phyloP scores from a whole-genome alignment of 1,140 invertebrate species.

The Copidosoma floridanum region DNA sequence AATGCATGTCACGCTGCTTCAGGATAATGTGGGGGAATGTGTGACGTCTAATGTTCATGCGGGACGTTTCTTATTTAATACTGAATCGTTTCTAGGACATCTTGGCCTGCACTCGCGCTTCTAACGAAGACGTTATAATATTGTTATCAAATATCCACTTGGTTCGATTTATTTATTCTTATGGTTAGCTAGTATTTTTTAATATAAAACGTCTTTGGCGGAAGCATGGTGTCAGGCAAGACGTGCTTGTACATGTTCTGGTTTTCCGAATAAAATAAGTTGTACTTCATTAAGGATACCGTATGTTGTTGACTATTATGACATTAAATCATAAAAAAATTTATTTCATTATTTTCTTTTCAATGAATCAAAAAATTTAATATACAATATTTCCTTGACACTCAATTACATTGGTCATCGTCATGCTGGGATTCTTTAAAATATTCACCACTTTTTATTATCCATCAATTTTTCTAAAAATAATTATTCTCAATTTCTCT shows the following conservation, averaged over 20 bases:
- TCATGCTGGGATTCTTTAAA: slow-evolving; percentile 23
- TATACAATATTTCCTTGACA: slow-evolving; percentile 26
- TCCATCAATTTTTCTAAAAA: slow-evolving; percentile 30
- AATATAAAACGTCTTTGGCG: slow-evolving; percentile 1
- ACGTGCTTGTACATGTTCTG: slow-evolving; percentile 27
- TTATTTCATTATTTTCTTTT: too few relatives aligned
- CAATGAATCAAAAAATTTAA: slow-evolving; percentile 28
- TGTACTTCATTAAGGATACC: slow-evolving; percentile 30
- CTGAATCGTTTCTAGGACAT: slow-evolving; percentile 27
- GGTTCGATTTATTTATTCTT: neutral
- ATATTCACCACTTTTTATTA: too few relatives aligned
- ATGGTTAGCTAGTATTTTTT: neutral
- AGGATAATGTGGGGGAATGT: slow-evolving; percentile 32
- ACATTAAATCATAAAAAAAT: slow-evolving; percentile 26
- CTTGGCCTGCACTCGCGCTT: slow-evolving; percentile 18
- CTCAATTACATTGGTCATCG: slow-evolving; percentile 25
- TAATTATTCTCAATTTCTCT: slow-evolving; percentile 29
- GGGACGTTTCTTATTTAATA: slow-evolving; percentile 31
- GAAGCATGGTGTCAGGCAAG: slow-evolving; percentile 15
- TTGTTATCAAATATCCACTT: neutral
- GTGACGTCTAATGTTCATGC: slow-evolving; percentile 29
- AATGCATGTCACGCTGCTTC: slow-evolving; percentile 30
- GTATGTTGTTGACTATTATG: too few relatives aligned
- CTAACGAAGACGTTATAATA: slow-evolving; percentile 6
- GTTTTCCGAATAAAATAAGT: slow-evolving; percentile 26